Percentiles rank a stretch among this genome's conserved stretches.
phyloP scores from a whole-genome alignment of 2,888 invertebrate genomes.

The Cheilosia vernalis region DNA sequence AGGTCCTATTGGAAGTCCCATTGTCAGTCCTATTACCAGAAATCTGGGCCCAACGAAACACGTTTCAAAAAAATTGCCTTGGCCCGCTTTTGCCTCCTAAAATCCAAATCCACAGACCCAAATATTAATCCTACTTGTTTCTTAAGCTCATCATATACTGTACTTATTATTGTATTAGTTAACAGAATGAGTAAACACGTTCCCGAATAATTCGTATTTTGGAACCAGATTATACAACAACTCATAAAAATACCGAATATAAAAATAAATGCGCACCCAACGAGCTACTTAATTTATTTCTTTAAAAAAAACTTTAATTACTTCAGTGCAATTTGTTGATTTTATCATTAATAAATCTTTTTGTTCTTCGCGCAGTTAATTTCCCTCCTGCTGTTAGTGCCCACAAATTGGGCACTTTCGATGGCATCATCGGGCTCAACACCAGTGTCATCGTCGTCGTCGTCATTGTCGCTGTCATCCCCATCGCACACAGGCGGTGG shows the following conservation, averaged over 20 bases:
- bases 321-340: slow-evolving; percentile 54
- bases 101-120: too few relatives aligned
- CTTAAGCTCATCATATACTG: too few relatives aligned
- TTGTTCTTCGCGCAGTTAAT: slow-evolving; percentile 47
- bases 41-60: too few relatives aligned
- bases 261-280: background rate
- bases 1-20: too few relatives aligned
- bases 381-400: slow-evolving; percentile 53
- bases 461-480: slow-evolving; percentile 48
- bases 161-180: too few relatives aligned
- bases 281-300: slow-evolving; percentile 6
- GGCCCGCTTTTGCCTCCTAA: too few relatives aligned
- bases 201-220: background rate
- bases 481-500: slow-evolving; percentile 24
- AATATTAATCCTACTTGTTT: too few relatives aligned
- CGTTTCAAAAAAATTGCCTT: too few relatives aligned
- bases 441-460: slow-evolving; percentile 49
- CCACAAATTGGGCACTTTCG: slow-evolving; percentile 59
- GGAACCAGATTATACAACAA: background rate
- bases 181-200: too few relatives aligned
- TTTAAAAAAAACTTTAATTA: slow-evolving; percentile 43
- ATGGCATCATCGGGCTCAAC: slow-evolving; percentile 54
- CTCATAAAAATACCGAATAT: background rate
- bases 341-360: slow-evolving; percentile 40
- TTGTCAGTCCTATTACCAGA: too few relatives aligned